Percentiles rank a stretch among this genome's conserved stretches.
Evolutionary conservation across 2,888 invertebrate genomes (phyloP).

Genomic region (Drosophila prostipennis): DNA sequence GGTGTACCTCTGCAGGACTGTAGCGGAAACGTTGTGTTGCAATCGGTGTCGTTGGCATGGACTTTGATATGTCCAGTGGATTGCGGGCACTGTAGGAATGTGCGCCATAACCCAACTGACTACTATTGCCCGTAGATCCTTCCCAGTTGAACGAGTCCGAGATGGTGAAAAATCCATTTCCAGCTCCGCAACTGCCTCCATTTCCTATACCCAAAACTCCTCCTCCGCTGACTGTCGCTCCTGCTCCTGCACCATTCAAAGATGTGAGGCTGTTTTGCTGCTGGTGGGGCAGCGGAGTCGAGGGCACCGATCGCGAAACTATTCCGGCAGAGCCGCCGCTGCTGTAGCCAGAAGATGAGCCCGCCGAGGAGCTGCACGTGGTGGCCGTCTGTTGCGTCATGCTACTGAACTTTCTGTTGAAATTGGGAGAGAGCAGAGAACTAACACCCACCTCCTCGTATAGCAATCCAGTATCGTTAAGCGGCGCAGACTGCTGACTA

Average conservation of each 20-base stretch:
- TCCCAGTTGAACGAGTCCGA: constrained; percentile 59
- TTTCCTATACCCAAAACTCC: constrained; percentile 13
- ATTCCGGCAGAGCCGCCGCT: constrained; percentile 77
- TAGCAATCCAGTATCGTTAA: constrained; percentile 66
- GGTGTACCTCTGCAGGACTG: constrained; percentile 84
- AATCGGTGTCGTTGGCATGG: constrained; percentile 91
- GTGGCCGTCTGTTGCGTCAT: constrained; percentile 69
- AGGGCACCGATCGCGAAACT: constrained; percentile 89
- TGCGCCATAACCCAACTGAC: constrained; percentile 31
- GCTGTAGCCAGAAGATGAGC: constrained; percentile 81
- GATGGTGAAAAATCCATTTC: constrained; percentile 59
- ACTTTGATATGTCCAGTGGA: constrained; percentile 88
- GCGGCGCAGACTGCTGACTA: constrained; percentile 68
- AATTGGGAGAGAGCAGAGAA: constrained; percentile 80
- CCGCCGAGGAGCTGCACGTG: constrained; percentile 79
- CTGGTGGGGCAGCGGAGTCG: constrained; percentile 87
- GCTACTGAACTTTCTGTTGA: constrained; percentile 74
- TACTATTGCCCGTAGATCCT: constrained; percentile 26
- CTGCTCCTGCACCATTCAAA: constrained; percentile 24
- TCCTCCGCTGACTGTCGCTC: constrained; percentile 6
- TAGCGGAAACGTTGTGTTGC: constrained; percentile 86
- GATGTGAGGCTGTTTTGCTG: constrained; percentile 29
- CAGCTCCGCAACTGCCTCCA: constrained; percentile 39
- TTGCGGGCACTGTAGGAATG: constrained; percentile 59
- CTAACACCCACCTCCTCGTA: constrained; percentile 76